These are phyloP conservation scores for Serripes groenlandicus DNA, from an alignment of 2,888 invertebrate species.

Conservation along the genomic window DNA sequence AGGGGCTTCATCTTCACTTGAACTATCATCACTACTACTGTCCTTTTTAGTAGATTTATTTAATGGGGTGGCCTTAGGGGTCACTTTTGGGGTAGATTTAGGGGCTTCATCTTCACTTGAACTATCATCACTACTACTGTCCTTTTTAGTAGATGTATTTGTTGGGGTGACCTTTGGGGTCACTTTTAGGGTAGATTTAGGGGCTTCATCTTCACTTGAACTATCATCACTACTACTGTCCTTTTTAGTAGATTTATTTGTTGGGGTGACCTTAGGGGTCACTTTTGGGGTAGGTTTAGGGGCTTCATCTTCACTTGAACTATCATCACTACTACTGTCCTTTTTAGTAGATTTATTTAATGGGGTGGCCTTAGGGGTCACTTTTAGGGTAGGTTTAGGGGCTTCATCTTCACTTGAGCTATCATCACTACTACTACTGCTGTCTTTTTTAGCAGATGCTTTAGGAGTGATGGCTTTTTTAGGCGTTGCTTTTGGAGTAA, in stretches of 20 bases:
- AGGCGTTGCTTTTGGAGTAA: conserved; percentile 41
- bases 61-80: conserved; percentile 23
- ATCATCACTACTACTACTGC: conserved; percentile 43
- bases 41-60: conserved; percentile 15
- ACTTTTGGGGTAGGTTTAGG: conserved; percentile 36
- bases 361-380: conserved; percentile 23
- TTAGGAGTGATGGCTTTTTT: conserved; percentile 42
- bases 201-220: conserved; percentile 40
- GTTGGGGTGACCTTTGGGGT: conserved; percentile 26
- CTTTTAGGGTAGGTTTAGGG: conserved; percentile 34
- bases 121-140: conserved; percentile 65
- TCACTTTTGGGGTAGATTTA: neutral
- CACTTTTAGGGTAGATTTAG: conserved; percentile 23
- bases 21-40: conserved; percentile 47
- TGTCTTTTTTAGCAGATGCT: conserved; percentile 27
- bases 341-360: conserved; percentile 40
- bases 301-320: conserved; percentile 62
- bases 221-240: conserved; percentile 45
- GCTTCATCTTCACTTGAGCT: conserved; percentile 58
- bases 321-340: conserved; percentile 47
- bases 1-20: conserved; percentile 57
- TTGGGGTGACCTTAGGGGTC: conserved; percentile 22
- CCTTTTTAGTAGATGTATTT: conserved; percentile 27
- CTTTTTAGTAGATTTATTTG: conserved; percentile 34
- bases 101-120: conserved; percentile 55